Evolutionary conservation across 2,797 vertebrate genomes (phyloP).

Genomic region (Rallus crepitans): DNA sequence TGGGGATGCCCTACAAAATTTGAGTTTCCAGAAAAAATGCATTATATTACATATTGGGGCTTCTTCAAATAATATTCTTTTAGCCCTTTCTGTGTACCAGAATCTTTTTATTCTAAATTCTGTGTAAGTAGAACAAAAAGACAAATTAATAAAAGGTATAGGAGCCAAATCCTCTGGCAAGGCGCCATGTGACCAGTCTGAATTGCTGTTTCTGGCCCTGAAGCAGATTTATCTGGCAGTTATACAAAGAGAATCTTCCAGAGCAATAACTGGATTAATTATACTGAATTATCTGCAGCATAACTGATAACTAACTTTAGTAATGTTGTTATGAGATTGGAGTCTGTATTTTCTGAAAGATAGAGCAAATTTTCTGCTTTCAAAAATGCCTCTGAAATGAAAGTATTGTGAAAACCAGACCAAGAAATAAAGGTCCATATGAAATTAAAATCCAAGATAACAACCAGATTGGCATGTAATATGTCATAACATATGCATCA

Average conservation of each 20-base stretch:
- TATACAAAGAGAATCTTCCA: neutral
- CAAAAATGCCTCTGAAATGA: neutral
- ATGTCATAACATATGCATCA: neutral
- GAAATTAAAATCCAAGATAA: neutral
- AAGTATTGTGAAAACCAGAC: neutral
- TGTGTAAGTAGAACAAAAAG: neutral
- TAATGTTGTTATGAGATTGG: neutral
- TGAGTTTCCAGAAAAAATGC: neutral
- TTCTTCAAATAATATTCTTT: neutral
- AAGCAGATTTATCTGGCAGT: neutral
- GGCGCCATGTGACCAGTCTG: neutral
- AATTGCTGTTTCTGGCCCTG: neutral
- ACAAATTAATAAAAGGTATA: neutral
- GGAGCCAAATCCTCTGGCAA: neutral
- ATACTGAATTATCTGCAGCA: neutral
- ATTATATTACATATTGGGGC: neutral
- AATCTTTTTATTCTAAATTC: neutral
- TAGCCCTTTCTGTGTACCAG: neutral
- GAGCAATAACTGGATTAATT: neutral
- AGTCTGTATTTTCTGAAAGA: neutral
- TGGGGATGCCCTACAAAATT: neutral
- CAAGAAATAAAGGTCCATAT: neutral
- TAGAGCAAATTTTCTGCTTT: neutral
- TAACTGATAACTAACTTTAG: neutral
- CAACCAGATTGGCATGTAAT: neutral